Percentiles rank a stretch among this genome's conserved stretches.
These are phyloP conservation scores for Neoarius graeffei DNA, from an alignment of 2,113 vertebrate species.

Conservation along the genomic window DNA sequence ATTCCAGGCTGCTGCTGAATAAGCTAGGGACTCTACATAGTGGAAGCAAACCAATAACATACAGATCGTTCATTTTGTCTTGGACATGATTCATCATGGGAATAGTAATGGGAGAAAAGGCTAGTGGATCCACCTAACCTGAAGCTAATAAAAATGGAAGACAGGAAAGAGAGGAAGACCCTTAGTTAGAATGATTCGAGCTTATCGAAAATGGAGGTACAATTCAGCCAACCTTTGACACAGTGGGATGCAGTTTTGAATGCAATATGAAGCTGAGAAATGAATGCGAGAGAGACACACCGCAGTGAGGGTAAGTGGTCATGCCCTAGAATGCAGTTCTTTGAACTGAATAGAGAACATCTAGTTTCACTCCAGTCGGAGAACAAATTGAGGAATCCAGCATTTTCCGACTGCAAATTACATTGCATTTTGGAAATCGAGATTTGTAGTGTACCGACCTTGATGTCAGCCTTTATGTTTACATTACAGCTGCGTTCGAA, in stretches of 20 bases:
- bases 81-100: conserved; percentile 7
- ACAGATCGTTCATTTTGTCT: conserved; percentile 69
- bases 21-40: conserved; percentile 71
- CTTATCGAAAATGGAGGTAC: conserved; percentile 37
- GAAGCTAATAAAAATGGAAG: conserved; percentile 18
- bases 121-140: conserved; percentile 7
- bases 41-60: conserved; percentile 67
- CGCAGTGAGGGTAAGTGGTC: conserved; percentile 21
- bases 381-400: not conserved
- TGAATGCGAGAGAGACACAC: conserved; percentile 28
- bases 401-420: not conserved
- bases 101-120: conserved; percentile 36
- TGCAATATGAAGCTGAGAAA: conserved; percentile 38
- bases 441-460: not conserved
- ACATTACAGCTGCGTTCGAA: not conserved
- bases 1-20: conserved; percentile 79
- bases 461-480: not conserved
- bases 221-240: conserved; percentile 40
- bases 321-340: conserved; percentile 31
- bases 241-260: conserved; percentile 21
- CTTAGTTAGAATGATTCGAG: conserved; percentile 36
- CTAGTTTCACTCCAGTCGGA: conserved; percentile 16
- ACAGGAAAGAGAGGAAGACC: not conserved
- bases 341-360: conserved; percentile 37
- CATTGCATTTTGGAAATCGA: not conserved